phyloP scores from a whole-genome alignment of 2,888 invertebrate genomes.

The Isotomurus palustris region DNA sequence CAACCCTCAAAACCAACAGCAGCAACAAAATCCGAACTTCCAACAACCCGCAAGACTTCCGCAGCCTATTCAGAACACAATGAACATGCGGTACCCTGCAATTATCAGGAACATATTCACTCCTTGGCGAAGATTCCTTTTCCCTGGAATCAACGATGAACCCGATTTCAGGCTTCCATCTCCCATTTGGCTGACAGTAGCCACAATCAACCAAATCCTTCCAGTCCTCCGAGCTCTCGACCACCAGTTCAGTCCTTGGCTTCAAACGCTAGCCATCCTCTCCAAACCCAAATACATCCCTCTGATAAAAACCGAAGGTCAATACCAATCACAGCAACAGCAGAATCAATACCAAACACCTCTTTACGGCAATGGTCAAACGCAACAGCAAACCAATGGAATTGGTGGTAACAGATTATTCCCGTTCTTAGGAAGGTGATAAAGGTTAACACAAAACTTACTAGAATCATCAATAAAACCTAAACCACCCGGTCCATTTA shows the following conservation, averaged over 20 bases:
- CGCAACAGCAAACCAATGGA: background rate
- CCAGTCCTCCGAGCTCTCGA: constrained; percentile 29
- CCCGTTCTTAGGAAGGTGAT: too few relatives aligned
- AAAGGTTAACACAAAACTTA: too few relatives aligned
- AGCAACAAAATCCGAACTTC: background rate
- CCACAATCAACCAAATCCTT: constrained; percentile 13
- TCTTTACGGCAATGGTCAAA: too few relatives aligned
- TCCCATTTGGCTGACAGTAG: constrained; percentile 18
- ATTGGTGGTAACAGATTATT: background rate
- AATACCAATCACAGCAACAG: constrained; percentile 6
- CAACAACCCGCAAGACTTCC: background rate
- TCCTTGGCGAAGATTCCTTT: constrained; percentile 14
- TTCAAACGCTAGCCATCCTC: constrained; percentile 9
- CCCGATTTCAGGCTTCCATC: constrained; percentile 12
- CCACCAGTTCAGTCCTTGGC: constrained; percentile 22
- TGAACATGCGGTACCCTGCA: too few relatives aligned
- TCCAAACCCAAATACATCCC: constrained; percentile 15
- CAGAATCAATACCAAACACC: background rate
- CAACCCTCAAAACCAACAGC: too few relatives aligned
- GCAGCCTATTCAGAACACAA: too few relatives aligned
- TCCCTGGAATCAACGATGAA: constrained; percentile 15
- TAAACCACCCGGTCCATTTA: too few relatives aligned
- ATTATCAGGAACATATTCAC: constrained; percentile 11
- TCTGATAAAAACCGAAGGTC: background rate
- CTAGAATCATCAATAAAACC: too few relatives aligned